Evolutionary conservation across 2,113 vertebrate genomes (phyloP), one percentile per base, ranked within the genome.

Genomic region (Eidolon helvum): DNA sequence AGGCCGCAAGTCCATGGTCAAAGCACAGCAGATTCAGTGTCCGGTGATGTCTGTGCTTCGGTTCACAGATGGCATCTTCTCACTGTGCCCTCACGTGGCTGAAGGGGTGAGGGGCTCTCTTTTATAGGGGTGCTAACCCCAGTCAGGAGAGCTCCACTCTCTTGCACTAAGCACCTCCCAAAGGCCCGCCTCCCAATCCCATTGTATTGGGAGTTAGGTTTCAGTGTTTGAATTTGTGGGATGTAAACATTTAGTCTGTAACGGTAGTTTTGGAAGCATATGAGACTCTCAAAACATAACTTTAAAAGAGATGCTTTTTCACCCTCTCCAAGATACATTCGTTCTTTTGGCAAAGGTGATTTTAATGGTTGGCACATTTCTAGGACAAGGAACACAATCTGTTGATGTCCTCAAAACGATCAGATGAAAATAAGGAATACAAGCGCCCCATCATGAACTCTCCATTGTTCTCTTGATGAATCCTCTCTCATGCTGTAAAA

Each of bases 321-420:
- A 87, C 26, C 55, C 55, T 90, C 53, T 87, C 65, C 90, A 53
- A 97, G 89, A 35, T 84, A 59, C 40, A 66, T 48, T 93, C 86
- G 38, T 71, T 91, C 74, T 63, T 59, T 84, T 82, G 30, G 61
- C 79, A 66, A 92, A 94, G 68, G 50, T 88, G 66, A 94, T 45
- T 97, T 87, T 91, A 78, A 94, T 74, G 77, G 28, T 83, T 87
- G 77, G 84, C 12, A 3, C 7, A 7, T 66, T 93, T 93, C 95
- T 63, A 80, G 50, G 55, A 59, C 53, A 84, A 92, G 77, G 65
- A 91, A 79, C 66, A 45, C 78, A 92, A 8, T 77, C 22, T 94
- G 53, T 82, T 72, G 50, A 86, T 0, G 43, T 28, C 28, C 11
- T 94, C 63, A 59, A 38, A 80, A 22, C 7, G 4, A 83, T 79